These are phyloP conservation scores for Numenius phaeopus DNA, from an alignment of 2,797 vertebrate species.

Conservation along the genomic window DNA sequence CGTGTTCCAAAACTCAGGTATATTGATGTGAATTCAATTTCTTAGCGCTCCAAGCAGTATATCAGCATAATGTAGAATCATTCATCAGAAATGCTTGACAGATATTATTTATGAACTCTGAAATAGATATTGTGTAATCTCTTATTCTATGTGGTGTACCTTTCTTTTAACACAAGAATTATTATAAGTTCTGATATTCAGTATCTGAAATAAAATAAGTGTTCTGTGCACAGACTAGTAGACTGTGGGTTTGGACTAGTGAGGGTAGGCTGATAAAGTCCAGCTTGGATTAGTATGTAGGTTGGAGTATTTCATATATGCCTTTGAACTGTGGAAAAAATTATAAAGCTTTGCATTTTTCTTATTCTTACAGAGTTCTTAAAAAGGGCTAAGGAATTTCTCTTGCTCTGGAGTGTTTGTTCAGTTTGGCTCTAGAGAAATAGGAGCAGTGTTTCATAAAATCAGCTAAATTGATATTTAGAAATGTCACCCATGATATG, in stretches of 20 bases:
- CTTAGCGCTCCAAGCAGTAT: background rate
- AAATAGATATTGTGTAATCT: background rate
- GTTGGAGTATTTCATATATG: background rate
- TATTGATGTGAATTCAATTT: background rate
- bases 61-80: background rate
- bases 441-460: conserved; percentile 16
- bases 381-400: background rate
- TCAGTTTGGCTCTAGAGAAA: background rate
- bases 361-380: background rate
- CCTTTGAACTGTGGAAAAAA: background rate
- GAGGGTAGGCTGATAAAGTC: background rate
- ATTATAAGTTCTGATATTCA: background rate
- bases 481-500: conserved; percentile 29
- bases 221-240: background rate
- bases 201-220: background rate
- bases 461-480: conserved; percentile 49
- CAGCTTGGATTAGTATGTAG: background rate
- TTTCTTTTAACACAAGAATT: background rate
- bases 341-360: background rate
- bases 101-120: background rate
- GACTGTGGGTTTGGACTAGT: background rate
- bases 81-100: background rate
- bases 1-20: background rate
- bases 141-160: background rate
- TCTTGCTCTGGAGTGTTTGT: background rate